These are phyloP conservation scores for Catamblyrhynchus diadema DNA, from an alignment of 2,797 vertebrate species.

Conservation along the genomic window DNA sequence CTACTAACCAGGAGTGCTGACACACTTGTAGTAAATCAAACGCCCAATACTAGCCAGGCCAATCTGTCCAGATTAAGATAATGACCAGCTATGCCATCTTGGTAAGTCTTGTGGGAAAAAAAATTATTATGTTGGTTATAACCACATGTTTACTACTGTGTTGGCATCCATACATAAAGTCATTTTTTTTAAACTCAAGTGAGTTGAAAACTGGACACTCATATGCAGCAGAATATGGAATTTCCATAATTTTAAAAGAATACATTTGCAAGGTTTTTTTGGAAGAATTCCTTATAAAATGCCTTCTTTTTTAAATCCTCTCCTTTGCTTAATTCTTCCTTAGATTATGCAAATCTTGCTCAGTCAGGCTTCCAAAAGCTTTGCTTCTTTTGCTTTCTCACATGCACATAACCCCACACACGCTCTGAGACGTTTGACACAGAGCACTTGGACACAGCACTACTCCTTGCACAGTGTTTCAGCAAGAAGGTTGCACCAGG, in stretches of 20 bases:
- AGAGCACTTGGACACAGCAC: neutral
- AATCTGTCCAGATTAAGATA: neutral
- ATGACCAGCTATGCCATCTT: neutral
- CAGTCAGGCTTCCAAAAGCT: neutral
- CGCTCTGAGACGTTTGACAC: rapidly evolving
- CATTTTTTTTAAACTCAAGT: neutral
- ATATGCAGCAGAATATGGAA: neutral
- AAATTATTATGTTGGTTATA: neutral
- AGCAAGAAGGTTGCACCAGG: neutral
- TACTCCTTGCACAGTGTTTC: neutral
- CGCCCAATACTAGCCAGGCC: neutral
- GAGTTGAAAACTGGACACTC: neutral
- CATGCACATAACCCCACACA: neutral
- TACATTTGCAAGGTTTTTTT: neutral
- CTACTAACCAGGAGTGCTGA: slow-evolving; percentile 6
- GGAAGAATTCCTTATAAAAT: neutral
- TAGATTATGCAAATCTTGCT: neutral
- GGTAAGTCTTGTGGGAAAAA: neutral
- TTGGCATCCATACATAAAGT: neutral
- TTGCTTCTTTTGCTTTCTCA: neutral
- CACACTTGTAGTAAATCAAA: neutral
- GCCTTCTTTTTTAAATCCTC: neutral
- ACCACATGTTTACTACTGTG: neutral
- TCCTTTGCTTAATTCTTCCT: neutral
- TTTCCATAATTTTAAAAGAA: neutral